Evolutionary conservation across 1,140 invertebrate genomes (phyloP), one percentile per base, ranked within the genome.

Genomic region (Eciton burchellii): DNA sequence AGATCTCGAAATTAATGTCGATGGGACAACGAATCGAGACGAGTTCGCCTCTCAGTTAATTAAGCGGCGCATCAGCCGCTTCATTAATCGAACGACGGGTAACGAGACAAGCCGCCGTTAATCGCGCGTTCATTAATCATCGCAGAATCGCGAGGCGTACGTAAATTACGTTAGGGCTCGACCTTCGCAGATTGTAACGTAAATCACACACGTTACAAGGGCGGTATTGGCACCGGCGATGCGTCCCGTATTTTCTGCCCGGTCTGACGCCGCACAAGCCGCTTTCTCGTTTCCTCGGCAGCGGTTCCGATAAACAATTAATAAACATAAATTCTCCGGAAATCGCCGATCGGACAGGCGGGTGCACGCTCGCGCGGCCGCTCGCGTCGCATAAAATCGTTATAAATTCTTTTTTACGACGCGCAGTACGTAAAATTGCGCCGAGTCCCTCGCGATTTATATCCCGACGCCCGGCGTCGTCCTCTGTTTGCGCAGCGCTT

Each of bases 391-490:
- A 81, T 81, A 81, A 81, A 81, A 81, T 73, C 57, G 54, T 81
- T 72, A 81, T 81, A 81, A 81, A 81, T 81, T 81, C 77, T 81
- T 81, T 81, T 82, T 82, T 81, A 81, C 68, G 77, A 73, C 68
- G 54, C 65, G 73, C 54, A 81, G 77, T 81, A 73, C 77, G 73
- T 81, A 81, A 81, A 81, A 71, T 81, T 73, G 77, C 57, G 57
- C 56, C 66, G 56, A 81, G 70, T 60, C 57, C 35, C 77, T 60
- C 29, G 68, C 77, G 77, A 81, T 81, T 81, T 81, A 81, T 81
- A 52, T 81, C 43, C 68, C 77, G 77, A 73, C 43, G 70, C 68
- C 43, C 49, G 43, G 54, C 77, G 19, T 72, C 74, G 62, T 79
- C 35, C 77, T 81, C 68, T 81, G 54, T 73, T 73, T 81, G 66